These are phyloP conservation scores for Troilus luridus DNA, from an alignment of 2,888 invertebrate genomes.

Conservation along the genomic window DNA sequence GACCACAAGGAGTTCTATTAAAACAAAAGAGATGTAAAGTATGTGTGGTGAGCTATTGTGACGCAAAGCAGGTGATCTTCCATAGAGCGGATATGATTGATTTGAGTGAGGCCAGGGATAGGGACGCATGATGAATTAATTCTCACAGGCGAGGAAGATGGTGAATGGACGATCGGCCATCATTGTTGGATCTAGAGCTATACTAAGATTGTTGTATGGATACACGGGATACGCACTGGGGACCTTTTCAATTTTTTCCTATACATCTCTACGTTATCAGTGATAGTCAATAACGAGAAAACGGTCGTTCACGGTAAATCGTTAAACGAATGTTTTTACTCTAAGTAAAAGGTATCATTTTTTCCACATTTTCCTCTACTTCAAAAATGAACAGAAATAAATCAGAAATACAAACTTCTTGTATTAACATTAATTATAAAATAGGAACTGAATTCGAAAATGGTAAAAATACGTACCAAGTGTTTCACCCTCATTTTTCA, in stretches of 20 bases:
- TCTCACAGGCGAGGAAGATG: background rate
- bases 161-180: background rate
- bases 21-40: background rate
- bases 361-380: no score
- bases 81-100: constrained; percentile 26
- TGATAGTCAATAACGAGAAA: no score
- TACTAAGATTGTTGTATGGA: background rate
- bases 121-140: background rate
- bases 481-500: no score
- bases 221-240: background rate
- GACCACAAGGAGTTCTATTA: background rate
- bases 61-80: constrained; percentile 2
- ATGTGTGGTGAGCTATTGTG: background rate
- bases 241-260: background rate
- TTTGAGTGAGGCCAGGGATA: background rate
- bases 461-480: no score
- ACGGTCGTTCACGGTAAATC: no score
- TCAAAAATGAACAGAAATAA: no score
- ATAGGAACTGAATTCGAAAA: no score
- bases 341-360: no score
- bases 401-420: no score
- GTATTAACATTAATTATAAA: no score
- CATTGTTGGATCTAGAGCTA: background rate
- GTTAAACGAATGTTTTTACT: no score
- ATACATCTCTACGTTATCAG: background rate